A percentile compares a stretch with the other conserved stretches of the same genome.
Evolutionary conservation across 2,797 vertebrate genomes (phyloP).

Genomic region (Cygnus olor): DNA sequence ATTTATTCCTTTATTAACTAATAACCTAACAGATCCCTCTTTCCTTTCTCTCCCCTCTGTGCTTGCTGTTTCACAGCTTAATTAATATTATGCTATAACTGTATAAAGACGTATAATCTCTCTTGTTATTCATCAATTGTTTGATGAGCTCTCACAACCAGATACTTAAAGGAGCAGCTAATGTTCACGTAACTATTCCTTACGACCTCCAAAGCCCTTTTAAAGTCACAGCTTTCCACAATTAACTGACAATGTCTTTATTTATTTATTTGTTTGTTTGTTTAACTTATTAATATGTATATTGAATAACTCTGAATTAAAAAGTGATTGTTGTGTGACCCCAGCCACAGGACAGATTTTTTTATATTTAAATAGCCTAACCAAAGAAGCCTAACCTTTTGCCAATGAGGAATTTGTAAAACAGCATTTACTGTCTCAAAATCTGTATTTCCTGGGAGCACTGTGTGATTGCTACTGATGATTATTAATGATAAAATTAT

Average conservation of each 20-base stretch:
- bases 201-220: neutral
- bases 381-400: neutral
- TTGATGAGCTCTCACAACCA: neutral
- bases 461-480: neutral
- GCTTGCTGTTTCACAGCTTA: neutral
- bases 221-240: neutral
- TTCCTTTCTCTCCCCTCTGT: no score
- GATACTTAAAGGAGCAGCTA: neutral
- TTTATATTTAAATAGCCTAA: neutral
- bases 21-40: no score
- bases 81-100: neutral
- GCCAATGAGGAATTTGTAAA: no score
- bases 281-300: neutral
- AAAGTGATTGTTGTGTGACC: neutral
- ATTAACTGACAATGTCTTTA: neutral
- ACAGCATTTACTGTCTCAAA: neutral
- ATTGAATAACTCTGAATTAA: neutral
- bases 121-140: neutral
- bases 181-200: no score
- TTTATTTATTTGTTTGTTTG: neutral
- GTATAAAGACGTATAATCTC: neutral
- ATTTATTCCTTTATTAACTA: no score
- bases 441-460: neutral
- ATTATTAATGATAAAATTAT: neutral
- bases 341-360: neutral